phyloP scores from a whole-genome alignment of 2,797 vertebrate species.

The Delichon dasypus region DNA sequence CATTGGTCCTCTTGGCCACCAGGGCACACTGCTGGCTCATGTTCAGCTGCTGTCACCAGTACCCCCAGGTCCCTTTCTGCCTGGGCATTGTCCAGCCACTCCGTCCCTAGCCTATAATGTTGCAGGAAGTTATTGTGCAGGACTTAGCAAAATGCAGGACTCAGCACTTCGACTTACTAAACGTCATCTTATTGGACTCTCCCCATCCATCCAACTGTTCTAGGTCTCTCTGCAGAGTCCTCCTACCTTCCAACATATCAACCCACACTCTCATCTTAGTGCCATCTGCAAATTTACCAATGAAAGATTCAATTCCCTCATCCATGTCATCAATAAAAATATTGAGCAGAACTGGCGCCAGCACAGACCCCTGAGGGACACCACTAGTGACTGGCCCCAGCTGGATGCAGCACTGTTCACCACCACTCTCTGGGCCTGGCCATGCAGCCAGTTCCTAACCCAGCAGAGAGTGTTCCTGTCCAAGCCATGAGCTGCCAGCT shows the following conservation, averaged over 20 bases:
- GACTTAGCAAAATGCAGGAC: background rate
- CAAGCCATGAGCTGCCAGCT: background rate
- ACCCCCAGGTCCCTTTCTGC: background rate
- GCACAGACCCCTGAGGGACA: background rate
- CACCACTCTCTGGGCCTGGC: background rate
- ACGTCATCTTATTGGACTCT: background rate
- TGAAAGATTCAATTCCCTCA: background rate
- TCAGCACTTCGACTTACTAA: background rate
- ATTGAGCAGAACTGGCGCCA: background rate
- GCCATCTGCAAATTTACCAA: background rate
- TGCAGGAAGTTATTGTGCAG: background rate
- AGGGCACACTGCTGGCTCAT: background rate
- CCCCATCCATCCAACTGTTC: background rate
- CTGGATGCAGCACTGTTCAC: background rate
- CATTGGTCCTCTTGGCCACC: background rate
- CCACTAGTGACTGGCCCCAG: background rate
- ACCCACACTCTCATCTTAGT: background rate
- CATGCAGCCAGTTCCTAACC: background rate
- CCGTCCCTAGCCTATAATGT: background rate
- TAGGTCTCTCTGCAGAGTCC: background rate
- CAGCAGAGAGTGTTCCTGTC: background rate
- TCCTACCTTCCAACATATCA: background rate
- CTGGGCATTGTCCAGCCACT: background rate
- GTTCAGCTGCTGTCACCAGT: background rate
- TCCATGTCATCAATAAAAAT: background rate